These are phyloP conservation scores for Sarcophaga bullata DNA, from an alignment of 1,140 invertebrate species.

Conservation along the genomic window DNA sequence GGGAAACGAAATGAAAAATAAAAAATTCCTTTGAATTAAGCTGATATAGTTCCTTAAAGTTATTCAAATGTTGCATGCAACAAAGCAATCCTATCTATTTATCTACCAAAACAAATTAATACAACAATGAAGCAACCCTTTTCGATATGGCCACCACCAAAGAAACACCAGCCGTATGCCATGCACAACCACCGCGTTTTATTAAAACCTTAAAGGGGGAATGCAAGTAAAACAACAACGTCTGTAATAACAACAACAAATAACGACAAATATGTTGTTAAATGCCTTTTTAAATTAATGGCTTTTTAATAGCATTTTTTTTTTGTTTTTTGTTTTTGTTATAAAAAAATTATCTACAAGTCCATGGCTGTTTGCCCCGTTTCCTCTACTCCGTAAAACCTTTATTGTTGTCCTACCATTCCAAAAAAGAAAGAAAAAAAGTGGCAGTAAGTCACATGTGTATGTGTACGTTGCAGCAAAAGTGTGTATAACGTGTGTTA, in stretches of 20 bases:
- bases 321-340: neutral
- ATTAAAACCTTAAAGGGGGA: too few species aligned
- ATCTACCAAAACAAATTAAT: neutral
- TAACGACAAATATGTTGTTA: slow-evolving; percentile 29
- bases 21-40: neutral
- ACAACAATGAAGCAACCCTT: neutral
- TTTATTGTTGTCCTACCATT: too few species aligned
- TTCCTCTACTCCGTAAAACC: too few species aligned
- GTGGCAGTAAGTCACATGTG: too few species aligned
- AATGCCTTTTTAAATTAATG: slow-evolving; percentile 39
- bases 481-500: neutral
- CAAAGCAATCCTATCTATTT: neutral
- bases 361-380: neutral
- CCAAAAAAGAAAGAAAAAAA: too few species aligned
- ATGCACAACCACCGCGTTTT: too few species aligned
- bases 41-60: neutral
- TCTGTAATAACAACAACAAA: neutral
- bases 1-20: too few species aligned
- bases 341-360: slow-evolving; percentile 29
- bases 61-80: neutral
- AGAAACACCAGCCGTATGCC: too few species aligned
- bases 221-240: neutral
- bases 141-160: neutral
- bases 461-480: too few species aligned
- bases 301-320: slow-evolving; percentile 31